A percentile compares a stretch with the other conserved stretches of the same genome.
Evolutionary conservation across 2,888 invertebrate species (phyloP).

Genomic region (Sarcophaga carnaria): DNA sequence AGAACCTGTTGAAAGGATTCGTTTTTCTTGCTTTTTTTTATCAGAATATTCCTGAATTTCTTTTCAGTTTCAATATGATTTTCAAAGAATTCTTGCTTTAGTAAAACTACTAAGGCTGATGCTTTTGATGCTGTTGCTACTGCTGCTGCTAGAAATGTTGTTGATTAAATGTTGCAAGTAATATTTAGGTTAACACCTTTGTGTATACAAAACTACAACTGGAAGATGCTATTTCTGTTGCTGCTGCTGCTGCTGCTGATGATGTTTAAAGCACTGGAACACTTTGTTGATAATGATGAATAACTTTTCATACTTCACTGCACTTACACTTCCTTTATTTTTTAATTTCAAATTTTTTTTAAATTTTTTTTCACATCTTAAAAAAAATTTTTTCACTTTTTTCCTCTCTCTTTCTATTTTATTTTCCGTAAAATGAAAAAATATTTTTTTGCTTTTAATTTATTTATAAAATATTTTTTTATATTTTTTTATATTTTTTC

Average conservation of each 20-base stretch:
- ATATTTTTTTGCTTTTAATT: too few relatives aligned
- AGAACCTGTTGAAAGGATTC: slow-evolving; percentile 56
- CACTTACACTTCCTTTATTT: slow-evolving; percentile 21
- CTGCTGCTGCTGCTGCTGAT: neutral
- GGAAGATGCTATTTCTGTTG: slow-evolving; percentile 26
- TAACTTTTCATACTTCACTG: slow-evolving; percentile 8
- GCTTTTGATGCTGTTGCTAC: slow-evolving; percentile 7
- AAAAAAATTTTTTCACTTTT: neutral
- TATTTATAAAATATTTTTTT: neutral
- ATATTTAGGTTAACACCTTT: slow-evolving; percentile 68
- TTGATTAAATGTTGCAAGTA: slow-evolving; percentile 51
- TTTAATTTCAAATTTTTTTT: too few relatives aligned
- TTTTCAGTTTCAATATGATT: slow-evolving; percentile 50
- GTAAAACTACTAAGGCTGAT: slow-evolving; percentile 4
- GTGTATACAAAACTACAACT: slow-evolving; percentile 39
- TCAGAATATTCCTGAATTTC: slow-evolving; percentile 1
- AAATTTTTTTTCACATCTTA: too few relatives aligned
- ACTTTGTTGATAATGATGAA: too few relatives aligned
- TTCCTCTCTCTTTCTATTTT: neutral
- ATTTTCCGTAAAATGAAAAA: too few relatives aligned
- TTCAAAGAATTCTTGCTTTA: slow-evolving; percentile 39
- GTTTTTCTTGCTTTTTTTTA: slow-evolving; percentile 15
- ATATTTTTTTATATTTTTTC: neutral
- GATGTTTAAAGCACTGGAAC: slow-evolving; percentile 1
- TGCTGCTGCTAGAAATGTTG: slow-evolving; percentile 15